Percentiles rank a stretch among this genome's conserved stretches.
These are phyloP conservation scores for Leptopilina drosophilae DNA, from an alignment of 2,888 invertebrate species.

Conservation along the genomic window DNA sequence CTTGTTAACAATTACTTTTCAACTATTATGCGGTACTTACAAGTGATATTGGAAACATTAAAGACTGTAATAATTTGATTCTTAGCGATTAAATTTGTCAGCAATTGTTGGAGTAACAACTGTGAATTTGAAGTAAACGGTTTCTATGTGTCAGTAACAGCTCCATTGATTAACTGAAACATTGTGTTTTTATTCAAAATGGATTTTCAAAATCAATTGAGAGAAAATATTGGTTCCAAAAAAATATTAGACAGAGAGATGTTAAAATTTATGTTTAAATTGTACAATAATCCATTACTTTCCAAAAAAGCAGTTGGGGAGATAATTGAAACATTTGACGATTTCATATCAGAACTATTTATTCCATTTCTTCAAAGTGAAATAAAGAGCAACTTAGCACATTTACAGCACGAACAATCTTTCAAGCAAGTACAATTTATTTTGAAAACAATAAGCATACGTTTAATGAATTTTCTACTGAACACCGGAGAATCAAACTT, in stretches of 20 bases:
- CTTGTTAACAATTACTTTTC: too few relatives aligned
- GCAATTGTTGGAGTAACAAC: too few relatives aligned
- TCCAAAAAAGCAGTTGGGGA: slow-evolving; percentile 30
- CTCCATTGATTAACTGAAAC: background rate
- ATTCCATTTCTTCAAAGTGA: slow-evolving; percentile 42
- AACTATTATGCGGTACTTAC: too few relatives aligned
- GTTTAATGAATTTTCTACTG: slow-evolving; percentile 39
- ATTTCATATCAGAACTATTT: background rate
- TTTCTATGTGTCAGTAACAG: too few relatives aligned
- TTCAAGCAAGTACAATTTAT: slow-evolving; percentile 40
- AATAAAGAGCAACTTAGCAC: slow-evolving; percentile 12
- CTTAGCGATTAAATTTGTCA: too few relatives aligned
- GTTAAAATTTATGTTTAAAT: background rate
- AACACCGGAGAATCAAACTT: slow-evolving; percentile 43
- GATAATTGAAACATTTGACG: background rate
- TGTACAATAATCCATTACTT: slow-evolving; percentile 40
- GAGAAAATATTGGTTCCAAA: background rate
- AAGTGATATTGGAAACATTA: too few relatives aligned
- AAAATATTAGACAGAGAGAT: background rate
- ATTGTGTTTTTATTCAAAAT: background rate
- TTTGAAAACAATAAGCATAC: slow-evolving; percentile 39
- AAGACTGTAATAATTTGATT: too few relatives aligned
- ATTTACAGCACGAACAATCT: background rate
- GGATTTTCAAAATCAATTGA: slow-evolving; percentile 2
- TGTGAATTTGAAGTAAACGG: too few relatives aligned